Evolutionary conservation across 2,888 invertebrate genomes (phyloP).

Genomic region (Byasa hedistus): DNA sequence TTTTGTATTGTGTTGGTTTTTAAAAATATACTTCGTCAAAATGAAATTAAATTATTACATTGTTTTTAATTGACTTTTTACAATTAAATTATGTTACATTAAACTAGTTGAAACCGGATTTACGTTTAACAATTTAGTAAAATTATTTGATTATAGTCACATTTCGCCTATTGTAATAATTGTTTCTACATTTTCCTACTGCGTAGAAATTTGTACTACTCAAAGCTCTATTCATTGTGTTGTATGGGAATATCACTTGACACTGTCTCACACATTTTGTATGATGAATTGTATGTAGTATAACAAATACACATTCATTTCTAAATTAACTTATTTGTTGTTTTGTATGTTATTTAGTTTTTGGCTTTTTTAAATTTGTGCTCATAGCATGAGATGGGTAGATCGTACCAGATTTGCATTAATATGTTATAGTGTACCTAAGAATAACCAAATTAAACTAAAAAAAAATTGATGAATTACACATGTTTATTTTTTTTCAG

Average conservation of each 20-base stretch:
- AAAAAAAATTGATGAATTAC: not conserved
- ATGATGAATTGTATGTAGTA: constrained; percentile 4
- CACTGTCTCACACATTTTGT: constrained; percentile 13
- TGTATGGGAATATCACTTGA: constrained; percentile 6
- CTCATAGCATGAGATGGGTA: constrained; percentile 17
- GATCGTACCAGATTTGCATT: not conserved
- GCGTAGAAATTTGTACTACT: constrained; percentile 25
- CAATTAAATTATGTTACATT: not conserved
- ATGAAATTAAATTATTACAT: not conserved
- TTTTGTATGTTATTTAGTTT: constrained; percentile 2
- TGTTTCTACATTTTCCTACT: constrained; percentile 29
- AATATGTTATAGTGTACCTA: not conserved
- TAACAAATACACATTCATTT: constrained; percentile 12
- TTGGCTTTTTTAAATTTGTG: not conserved
- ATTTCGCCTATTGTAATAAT: constrained; percentile 33
- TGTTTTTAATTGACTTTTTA: not conserved
- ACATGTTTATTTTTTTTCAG: not conserved
- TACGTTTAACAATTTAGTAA: constrained; percentile 43
- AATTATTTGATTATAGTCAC: constrained; percentile 51
- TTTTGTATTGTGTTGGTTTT: no score
- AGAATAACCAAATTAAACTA: not conserved
- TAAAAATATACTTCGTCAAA: not conserved
- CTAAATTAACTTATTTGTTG: constrained; percentile 21
- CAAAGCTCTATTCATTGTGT: constrained; percentile 7
- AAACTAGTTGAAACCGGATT: constrained; percentile 2